A percentile compares a stretch with the other conserved stretches of the same genome.
phyloP scores from a whole-genome alignment of 2,888 invertebrate genomes.

The Pollenia amentaria region DNA sequence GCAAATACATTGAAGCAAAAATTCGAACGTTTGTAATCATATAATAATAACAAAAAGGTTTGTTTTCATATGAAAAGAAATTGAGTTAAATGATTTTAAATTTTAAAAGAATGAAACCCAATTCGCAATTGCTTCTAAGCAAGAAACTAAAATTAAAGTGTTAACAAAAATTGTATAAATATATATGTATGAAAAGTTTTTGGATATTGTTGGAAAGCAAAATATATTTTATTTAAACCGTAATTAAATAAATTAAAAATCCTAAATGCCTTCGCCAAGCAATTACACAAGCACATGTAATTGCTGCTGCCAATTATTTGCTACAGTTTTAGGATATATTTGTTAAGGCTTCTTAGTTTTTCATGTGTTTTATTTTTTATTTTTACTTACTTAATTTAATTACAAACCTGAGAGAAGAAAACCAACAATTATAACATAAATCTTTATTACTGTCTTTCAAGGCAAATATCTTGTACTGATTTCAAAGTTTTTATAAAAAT shows the following conservation, averaged over 20 bases:
- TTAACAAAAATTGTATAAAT: no score
- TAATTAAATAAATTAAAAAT: no score
- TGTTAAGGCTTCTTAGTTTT: neutral
- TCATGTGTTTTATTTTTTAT: neutral
- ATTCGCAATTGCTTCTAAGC: no score
- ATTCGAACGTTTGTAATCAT: no score
- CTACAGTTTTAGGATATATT: neutral
- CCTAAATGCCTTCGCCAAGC: neutral
- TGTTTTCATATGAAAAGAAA: no score
- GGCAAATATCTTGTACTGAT: slow-evolving; percentile 13
- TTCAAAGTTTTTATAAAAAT: neutral
- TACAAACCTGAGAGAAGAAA: slow-evolving; percentile 1
- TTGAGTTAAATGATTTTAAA: no score
- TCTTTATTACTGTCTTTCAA: slow-evolving; percentile 40
- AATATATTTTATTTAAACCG: no score
- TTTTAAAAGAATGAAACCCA: no score
- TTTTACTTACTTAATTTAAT: slow-evolving; percentile 10
- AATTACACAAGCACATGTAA: neutral
- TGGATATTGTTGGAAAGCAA: no score
- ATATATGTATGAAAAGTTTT: no score
- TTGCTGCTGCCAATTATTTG: neutral
- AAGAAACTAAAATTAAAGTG: no score
- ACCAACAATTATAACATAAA: slow-evolving; percentile 22
- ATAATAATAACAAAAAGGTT: no score
- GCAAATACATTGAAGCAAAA: neutral